phyloP scores from a whole-genome alignment of 1,140 invertebrate genomes.

The Caenorhabditis latens region DNA sequence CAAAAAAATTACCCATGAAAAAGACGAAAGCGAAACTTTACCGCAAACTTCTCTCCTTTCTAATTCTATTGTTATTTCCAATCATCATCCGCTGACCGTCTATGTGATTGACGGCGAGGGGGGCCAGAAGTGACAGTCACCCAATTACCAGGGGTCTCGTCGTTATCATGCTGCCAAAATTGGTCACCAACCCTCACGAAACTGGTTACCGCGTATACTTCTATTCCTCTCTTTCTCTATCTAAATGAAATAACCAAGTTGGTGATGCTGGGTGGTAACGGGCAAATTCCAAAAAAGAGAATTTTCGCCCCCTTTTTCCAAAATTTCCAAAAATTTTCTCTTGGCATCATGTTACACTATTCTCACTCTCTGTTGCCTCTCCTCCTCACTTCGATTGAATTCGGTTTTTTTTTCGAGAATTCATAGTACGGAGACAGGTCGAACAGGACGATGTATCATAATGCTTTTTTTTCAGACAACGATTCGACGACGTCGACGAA shows the following conservation, averaged over 20 bases:
- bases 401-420: not conserved
- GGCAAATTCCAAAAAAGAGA: not conserved
- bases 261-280: not conserved
- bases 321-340: not conserved
- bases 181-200: slow-evolving; percentile 2
- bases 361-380: not conserved
- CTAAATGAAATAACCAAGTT: not conserved
- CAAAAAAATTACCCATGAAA: too few relatives aligned
- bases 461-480: not conserved
- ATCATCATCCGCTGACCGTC: slow-evolving; percentile 20
- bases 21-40: not conserved
- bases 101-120: not conserved
- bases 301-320: not conserved
- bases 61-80: not conserved
- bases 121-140: slow-evolving; percentile 35
- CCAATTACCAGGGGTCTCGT: slow-evolving; percentile 25
- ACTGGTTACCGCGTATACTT: slow-evolving; percentile 17
- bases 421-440: not conserved
- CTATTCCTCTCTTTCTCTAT: not conserved
- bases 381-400: not conserved
- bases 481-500: not conserved
- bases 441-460: not conserved
- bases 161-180: slow-evolving; percentile 30
- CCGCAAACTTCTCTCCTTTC: not conserved
- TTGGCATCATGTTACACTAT: slow-evolving; percentile 34